Evolutionary conservation across 2,113 vertebrate species (phyloP), one percentile per base, ranked within the genome.

Genomic region (Platycercus adscitus): DNA sequence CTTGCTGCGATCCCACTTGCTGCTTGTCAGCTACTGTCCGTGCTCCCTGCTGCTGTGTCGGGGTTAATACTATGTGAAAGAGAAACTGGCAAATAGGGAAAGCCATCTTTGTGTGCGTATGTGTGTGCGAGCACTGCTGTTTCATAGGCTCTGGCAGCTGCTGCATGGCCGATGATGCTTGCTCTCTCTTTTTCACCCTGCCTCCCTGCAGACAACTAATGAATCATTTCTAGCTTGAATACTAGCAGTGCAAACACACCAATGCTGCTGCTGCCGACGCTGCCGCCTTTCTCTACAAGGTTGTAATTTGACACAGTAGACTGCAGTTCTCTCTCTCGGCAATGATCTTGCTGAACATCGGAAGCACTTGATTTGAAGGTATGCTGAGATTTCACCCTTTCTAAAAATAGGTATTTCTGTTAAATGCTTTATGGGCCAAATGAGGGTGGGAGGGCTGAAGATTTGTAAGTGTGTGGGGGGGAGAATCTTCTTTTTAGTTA

Each of bases 111-210:
- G 97, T 55, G 96, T 87, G 97, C 93, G 97, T 91, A 43, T 56
- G 95, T 68, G 81, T 89, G 68, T 49, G 92, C 25, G 43, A 79
- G 93, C 97, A 23, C 89, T 89, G 97, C 94, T 95, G 96, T 97
- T 89, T 94, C 97, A 90, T 88, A 94, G 97, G 98, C 97, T 96
- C 90, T 12, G 93, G 87, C 94, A 37, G 92, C 96, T 55, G 98
- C 97, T 97, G 98, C 98, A 96, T 96, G 98, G 98, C 96, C 96
- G 97, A 78, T 94, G 98, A 96, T 97, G 98, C 98, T 97, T 28
- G 66, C 92, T 35, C 83, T 63, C 89, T 86, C 95, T 86, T 86
- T 93, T 94, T 93, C 95, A 92, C 97, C 94, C 98, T 95, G 97
- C 97, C 98, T 96, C 97, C 98, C 98, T 96, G 98, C 98, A 91